These are phyloP conservation scores for Podarcis siculus DNA, from an alignment of 2,797 vertebrate species.

Conservation along the genomic window DNA sequence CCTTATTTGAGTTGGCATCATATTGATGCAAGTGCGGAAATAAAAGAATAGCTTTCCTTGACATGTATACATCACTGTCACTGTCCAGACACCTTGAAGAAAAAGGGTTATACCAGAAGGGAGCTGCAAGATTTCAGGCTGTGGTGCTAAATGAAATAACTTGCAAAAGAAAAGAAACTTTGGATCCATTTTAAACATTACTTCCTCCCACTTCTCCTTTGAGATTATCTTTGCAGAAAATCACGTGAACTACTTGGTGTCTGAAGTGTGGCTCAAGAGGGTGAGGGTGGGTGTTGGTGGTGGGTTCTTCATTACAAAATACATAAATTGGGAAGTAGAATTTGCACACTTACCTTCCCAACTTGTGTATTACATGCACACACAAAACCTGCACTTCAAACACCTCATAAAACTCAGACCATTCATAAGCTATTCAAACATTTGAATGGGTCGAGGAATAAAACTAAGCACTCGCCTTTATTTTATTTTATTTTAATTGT, in stretches of 20 bases:
- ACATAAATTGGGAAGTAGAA: not conserved
- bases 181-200: not conserved
- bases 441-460: too few relatives aligned
- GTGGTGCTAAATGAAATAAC: not conserved
- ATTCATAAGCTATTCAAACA: too few relatives aligned
- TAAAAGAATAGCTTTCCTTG: too few relatives aligned
- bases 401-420: not conserved
- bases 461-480: not conserved
- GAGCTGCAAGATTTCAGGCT: not conserved
- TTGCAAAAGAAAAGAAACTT: not conserved
- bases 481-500: constrained; percentile 66
- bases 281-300: not conserved
- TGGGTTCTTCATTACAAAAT: not conserved
- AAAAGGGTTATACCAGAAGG: too few relatives aligned
- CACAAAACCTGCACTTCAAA: not conserved
- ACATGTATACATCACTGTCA: too few relatives aligned
- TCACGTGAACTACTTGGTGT: not conserved
- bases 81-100: too few relatives aligned
- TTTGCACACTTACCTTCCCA: not conserved
- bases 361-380: not conserved
- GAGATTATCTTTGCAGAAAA: not conserved
- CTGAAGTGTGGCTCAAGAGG: not conserved
- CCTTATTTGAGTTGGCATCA: too few relatives aligned
- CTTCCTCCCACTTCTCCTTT: not conserved
- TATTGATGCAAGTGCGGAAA: too few relatives aligned